A percentile compares a stretch with the other conserved stretches of the same genome.
Conservation (phyloP, 64 coral and sea anemone species). For the Actinia tenebrosa region DNA sequence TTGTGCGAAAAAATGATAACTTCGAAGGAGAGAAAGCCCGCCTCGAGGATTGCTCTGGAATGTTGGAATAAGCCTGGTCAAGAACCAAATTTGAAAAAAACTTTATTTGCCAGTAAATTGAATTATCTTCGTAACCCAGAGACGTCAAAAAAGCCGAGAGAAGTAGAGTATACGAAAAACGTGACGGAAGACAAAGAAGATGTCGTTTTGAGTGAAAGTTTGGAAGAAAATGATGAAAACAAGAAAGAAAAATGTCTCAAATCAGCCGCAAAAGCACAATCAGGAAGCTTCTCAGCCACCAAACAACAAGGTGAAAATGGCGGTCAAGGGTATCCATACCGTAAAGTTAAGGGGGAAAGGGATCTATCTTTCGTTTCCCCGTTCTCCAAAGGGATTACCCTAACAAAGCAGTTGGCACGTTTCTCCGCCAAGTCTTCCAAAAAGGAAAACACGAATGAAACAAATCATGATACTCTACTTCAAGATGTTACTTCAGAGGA, state of each 20-base stretch:
- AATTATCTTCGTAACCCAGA: neutral
- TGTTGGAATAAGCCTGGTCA: neutral
- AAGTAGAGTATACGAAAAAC: neutral
- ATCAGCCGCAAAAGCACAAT: neutral
- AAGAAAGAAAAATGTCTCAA: neutral
- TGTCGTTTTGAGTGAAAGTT: neutral
- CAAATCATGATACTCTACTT: neutral
- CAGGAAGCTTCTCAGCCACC: neutral
- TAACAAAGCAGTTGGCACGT: neutral
- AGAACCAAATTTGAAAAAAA: neutral
- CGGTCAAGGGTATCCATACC: neutral
- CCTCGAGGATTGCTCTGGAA: neutral
- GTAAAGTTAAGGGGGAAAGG: neutral
- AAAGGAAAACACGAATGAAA: neutral
- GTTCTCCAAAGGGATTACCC: neutral
- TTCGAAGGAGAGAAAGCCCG: neutral
- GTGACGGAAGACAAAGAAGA: neutral
- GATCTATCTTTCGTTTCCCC: neutral
- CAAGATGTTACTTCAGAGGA: neutral
- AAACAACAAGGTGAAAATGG: neutral
- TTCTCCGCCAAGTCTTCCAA: neutral
- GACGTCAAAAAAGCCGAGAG: neutral
- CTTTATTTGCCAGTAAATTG: neutral
- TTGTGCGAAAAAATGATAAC: slow-evolving; percentile 33
- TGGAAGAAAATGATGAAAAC: neutral